Percentiles rank a stretch among this genome's conserved stretches.
These are phyloP conservation scores for Colostygia pectinataria DNA, from an alignment of 2,888 invertebrate species.

Conservation along the genomic window DNA sequence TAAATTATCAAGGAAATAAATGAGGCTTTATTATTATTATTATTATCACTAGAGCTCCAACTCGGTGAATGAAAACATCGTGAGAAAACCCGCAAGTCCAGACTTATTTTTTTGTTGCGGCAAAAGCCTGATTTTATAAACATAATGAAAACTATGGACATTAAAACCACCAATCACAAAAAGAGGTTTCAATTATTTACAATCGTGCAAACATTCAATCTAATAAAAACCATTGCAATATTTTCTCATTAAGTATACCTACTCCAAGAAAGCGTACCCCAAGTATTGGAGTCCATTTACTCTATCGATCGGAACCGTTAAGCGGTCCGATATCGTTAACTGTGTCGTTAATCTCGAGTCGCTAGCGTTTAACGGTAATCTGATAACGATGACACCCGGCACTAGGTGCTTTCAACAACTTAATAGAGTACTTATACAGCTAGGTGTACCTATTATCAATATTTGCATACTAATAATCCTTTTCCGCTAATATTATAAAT, in stretches of 20 bases:
- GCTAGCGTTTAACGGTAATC: conserved; percentile 32
- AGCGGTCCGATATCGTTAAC: conserved; percentile 32
- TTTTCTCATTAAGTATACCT: not conserved
- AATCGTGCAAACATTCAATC: not conserved
- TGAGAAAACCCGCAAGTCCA: too few relatives aligned
- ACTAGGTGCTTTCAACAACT: conserved; percentile 18
- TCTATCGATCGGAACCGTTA: conserved; percentile 22
- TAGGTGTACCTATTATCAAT: too few relatives aligned
- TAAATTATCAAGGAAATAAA: too few relatives aligned
- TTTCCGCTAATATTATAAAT: too few relatives aligned
- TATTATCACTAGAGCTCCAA: too few relatives aligned
- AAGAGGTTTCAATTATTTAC: not conserved
- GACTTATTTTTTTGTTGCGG: too few relatives aligned
- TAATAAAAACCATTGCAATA: conserved; percentile 2
- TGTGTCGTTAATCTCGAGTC: conserved; percentile 32
- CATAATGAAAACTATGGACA: too few relatives aligned
- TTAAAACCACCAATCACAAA: too few relatives aligned
- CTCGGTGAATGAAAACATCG: too few relatives aligned
- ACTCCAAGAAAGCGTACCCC: conserved; percentile 8
- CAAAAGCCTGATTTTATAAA: too few relatives aligned
- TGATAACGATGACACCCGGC: conserved; percentile 31
- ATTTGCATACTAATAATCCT: too few relatives aligned
- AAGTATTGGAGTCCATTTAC: conserved; percentile 17
- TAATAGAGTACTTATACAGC: conserved; percentile 2
- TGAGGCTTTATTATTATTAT: too few relatives aligned